A percentile compares a stretch with the other conserved stretches of the same genome.
Evolutionary conservation across 2,797 vertebrate species (phyloP).

Genomic region (Coranthus polyacanthus): DNA sequence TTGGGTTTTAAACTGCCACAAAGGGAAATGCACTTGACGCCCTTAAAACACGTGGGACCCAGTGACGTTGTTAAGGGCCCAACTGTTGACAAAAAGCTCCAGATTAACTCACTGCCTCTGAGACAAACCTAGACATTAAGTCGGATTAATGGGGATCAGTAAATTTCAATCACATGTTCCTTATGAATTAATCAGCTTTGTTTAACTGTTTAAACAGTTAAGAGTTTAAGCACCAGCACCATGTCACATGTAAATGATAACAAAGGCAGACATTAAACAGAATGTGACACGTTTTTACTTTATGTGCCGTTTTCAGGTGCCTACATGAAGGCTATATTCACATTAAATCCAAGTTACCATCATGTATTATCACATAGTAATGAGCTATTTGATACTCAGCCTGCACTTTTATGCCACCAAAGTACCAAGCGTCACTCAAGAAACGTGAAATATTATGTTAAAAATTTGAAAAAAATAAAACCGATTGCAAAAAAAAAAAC

Average conservation of each 20-base stretch:
- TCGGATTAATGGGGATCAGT: conserved; percentile 58
- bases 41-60: conserved; percentile 74
- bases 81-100: conserved; percentile 65
- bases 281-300: background rate
- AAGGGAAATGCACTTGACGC: conserved; percentile 50
- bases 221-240: conserved; percentile 21
- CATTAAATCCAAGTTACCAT: background rate
- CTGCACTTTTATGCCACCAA: background rate
- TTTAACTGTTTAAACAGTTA: conserved; percentile 46
- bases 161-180: conserved; percentile 33
- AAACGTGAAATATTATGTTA: background rate
- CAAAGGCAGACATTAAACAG: background rate
- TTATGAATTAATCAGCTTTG: conserved; percentile 43
- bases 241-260: conserved; percentile 13
- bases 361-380: background rate
- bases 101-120: conserved; percentile 37
- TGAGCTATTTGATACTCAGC: background rate
- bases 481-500: background rate
- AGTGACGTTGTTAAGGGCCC: conserved; percentile 62
- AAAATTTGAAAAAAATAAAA: background rate
- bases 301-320: background rate
- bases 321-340: background rate
- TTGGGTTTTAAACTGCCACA: conserved; percentile 55
- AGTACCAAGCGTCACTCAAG: background rate
- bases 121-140: conserved; percentile 52